phyloP scores from a whole-genome alignment of 2,888 invertebrate genomes.

The Eilema sororculum region DNA sequence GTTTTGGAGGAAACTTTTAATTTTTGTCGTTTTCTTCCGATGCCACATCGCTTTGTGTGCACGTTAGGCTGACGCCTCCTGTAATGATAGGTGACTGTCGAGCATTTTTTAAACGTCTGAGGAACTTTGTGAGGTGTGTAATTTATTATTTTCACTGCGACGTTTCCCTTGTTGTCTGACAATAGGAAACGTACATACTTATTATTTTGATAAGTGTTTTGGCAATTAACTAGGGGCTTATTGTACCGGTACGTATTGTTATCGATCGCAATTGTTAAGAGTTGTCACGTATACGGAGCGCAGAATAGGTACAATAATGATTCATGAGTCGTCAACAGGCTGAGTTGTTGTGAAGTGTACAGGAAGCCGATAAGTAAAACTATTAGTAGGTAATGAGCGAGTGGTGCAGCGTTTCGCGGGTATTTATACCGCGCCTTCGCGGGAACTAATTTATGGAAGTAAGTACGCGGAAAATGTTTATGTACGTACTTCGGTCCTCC shows the following conservation, averaged over 20 bases:
- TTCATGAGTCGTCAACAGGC: slow-evolving; percentile 52
- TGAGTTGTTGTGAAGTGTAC: slow-evolving; percentile 65
- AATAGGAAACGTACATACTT: slow-evolving; percentile 64
- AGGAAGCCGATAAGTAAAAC: slow-evolving; percentile 82
- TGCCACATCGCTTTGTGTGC: slow-evolving; percentile 77
- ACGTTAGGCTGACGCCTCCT: slow-evolving; percentile 75
- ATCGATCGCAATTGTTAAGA: slow-evolving; percentile 49
- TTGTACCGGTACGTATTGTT: slow-evolving; percentile 41
- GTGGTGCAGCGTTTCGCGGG: slow-evolving; percentile 77
- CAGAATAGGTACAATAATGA: slow-evolving; percentile 43
- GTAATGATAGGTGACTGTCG: slow-evolving; percentile 84
- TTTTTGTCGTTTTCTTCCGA: slow-evolving; percentile 80
- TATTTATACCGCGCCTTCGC: slow-evolving; percentile 85
- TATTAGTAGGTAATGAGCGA: slow-evolving; percentile 83
- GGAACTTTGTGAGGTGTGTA: slow-evolving; percentile 76
- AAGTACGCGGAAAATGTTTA: slow-evolving; percentile 87
- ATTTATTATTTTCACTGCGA: slow-evolving; percentile 77
- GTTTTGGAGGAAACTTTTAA: slow-evolving; percentile 85
- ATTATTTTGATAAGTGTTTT: slow-evolving; percentile 78
- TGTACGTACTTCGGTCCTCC: slow-evolving; percentile 72
- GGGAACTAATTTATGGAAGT: slow-evolving; percentile 86
- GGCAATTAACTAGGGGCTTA: slow-evolving; percentile 55
- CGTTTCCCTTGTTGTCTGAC: slow-evolving; percentile 67
- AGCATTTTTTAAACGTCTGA: slow-evolving; percentile 73
- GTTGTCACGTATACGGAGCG: slow-evolving; percentile 37